Evolutionary conservation across 1,140 invertebrate species (phyloP), one percentile per base, ranked within the genome.

Genomic region (Archegozetes longisetosus): DNA sequence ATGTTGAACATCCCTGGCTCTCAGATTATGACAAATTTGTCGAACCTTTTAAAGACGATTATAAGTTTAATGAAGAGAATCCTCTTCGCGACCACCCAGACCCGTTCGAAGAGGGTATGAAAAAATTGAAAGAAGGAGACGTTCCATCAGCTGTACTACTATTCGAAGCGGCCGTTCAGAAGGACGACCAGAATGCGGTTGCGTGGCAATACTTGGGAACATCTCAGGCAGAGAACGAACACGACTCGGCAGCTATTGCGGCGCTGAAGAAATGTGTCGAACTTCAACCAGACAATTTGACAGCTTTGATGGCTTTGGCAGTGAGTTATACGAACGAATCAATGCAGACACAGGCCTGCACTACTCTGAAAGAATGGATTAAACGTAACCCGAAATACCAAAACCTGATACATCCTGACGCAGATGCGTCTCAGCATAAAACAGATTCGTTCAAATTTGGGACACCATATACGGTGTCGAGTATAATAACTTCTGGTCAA

Each of bases 301-400:
- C 80, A 52, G 92, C 90, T 0, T 77, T 93, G 23, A 88, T 97
- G 80, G 80, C 86, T 3, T 73, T 98, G 54, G 88, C 92, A 46
- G 86, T 92, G 12, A 89, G 88, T 64, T 95, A 92, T 65, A 94
- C 93, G 2, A 99, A 99, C 75, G 95, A 99, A 70, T 75, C 75
- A 2, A 71, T 75, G 62, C 77, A 76, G 52, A 68, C 70, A 3
- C 74, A 79, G 66, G 80, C 79, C 13, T 78, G 76, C 62, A 68
- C 76, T 52, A 68, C 75, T 12, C 68, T 81, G 12, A 67, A 72
- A 64, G 80, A 82, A 61, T 96, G 91, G 91, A 72, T 96, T n/a
- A 76, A 79, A 64, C 77, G 80, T 62, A 88, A 92, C 74, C 82
- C 85, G 1, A 84, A 85, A 71, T 96, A 95, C 67, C 77, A 77